phyloP scores from a whole-genome alignment of 35 echinoderm and acorn worm species.

The Ophioderma brevispina region DNA sequence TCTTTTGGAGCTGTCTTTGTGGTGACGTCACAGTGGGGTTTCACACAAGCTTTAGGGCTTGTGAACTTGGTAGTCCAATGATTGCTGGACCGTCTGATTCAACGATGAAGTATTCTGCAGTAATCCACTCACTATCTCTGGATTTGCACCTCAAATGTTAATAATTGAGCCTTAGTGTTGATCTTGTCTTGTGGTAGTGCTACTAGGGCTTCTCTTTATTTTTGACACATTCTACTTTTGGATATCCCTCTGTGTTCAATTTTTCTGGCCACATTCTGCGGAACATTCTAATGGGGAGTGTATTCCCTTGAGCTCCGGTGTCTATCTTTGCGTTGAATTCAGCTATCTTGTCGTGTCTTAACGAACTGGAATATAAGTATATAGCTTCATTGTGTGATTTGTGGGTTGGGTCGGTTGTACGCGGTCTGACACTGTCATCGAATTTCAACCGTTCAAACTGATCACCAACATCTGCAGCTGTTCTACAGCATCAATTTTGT shows the following conservation, averaged over 20 bases:
- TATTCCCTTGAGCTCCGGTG: conserved; percentile 43
- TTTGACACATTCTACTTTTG: neutral
- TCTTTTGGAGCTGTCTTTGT: neutral
- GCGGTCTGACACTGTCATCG: too few species aligned
- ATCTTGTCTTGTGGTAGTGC: neutral
- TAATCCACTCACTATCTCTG: neutral
- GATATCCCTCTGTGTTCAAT: neutral
- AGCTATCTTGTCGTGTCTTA: too few species aligned
- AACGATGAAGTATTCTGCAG: conserved; percentile 28
- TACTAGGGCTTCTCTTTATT: conserved; percentile 16
- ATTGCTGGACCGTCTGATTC: conserved; percentile 16
- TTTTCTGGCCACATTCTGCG: conserved; percentile 35
- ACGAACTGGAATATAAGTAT: too few species aligned
- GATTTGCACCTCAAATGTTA: conserved; percentile 17
- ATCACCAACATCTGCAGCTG: too few species aligned
- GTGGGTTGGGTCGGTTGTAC: too few species aligned
- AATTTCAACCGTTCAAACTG: too few species aligned
- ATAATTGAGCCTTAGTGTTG: conserved; percentile 25
- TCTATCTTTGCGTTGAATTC: conserved; percentile 32
- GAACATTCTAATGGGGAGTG: conserved; percentile 3
- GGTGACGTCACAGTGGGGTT: too few species aligned
- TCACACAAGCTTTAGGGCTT: too few species aligned
- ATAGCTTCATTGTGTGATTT: too few species aligned
- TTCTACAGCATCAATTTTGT: too few species aligned
- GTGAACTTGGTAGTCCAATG: too few species aligned